These are phyloP conservation scores for Lota lota DNA, from an alignment of 2,113 vertebrate species.

Conservation along the genomic window DNA sequence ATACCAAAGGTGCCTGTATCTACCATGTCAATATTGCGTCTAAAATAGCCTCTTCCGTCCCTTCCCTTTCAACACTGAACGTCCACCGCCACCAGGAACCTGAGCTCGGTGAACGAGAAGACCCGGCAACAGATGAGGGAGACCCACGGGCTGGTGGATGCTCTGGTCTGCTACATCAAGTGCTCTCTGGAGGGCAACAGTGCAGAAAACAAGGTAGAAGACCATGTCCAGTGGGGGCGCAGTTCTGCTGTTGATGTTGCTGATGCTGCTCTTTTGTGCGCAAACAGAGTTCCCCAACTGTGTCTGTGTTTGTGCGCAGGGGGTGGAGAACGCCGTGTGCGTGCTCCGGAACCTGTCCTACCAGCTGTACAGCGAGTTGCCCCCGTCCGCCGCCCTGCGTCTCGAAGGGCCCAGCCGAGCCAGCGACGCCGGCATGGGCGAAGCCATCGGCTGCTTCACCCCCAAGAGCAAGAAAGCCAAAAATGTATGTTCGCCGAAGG, in stretches of 20 bases:
- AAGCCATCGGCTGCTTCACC: conserved; percentile 90
- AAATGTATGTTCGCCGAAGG: conserved; percentile 66
- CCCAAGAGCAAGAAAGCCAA: conserved; percentile 86
- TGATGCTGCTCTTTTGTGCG: background rate
- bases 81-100: conserved; percentile 74
- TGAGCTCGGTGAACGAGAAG: conserved; percentile 90
- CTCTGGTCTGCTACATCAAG: conserved; percentile 83
- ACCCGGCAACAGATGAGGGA: conserved; percentile 88
- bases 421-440: conserved; percentile 48
- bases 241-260: background rate
- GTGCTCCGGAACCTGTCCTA: conserved; percentile 94
- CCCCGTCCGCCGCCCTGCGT: conserved; percentile 72
- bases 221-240: background rate
- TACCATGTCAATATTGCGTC: no score
- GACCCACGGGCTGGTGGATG: conserved; percentile 81
- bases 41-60: no score
- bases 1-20: no score
- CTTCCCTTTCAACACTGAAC: no score
- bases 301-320: conserved; percentile 64
- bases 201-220: conserved; percentile 84
- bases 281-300: background rate
- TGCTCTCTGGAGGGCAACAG: conserved; percentile 80
- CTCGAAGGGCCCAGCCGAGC: conserved; percentile 78
- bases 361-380: conserved; percentile 88
- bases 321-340: conserved; percentile 88